Percentiles rank a stretch among this genome's conserved stretches.
Conservation (phyloP, 2,113 vertebrate genomes). For the Trematocara marginatum region DNA sequence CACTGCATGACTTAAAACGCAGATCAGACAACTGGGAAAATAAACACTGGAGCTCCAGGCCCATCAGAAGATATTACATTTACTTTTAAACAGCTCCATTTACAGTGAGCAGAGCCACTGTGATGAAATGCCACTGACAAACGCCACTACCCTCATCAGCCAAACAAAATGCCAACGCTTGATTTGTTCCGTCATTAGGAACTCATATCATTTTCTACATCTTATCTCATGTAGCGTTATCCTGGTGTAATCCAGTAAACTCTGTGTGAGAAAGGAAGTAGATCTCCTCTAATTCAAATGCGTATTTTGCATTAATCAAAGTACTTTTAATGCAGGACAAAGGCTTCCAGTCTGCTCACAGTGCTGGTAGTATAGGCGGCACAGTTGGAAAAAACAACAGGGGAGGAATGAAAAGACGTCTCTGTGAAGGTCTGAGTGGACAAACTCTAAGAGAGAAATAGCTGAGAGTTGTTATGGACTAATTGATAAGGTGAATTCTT, state of each 20-base stretch:
- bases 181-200: not conserved
- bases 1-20: constrained; percentile 34
- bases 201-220: not conserved
- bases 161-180: not conserved
- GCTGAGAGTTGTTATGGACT: not conserved
- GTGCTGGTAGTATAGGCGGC: constrained; percentile 35
- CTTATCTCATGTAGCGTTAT: not conserved
- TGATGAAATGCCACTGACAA: not conserved
- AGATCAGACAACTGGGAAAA: constrained; percentile 17
- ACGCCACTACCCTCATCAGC: not conserved
- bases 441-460: constrained; percentile 33
- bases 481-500: constrained; percentile 15
- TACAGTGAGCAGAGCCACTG: not conserved
- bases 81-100: not conserved
- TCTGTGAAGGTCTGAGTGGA: constrained; percentile 51
- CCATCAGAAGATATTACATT: constrained; percentile 2
- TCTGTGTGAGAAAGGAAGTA: not conserved
- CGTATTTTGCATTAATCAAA: not conserved
- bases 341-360: not conserved
- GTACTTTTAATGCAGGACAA: not conserved
- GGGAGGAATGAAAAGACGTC: constrained; percentile 63
- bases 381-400: constrained; percentile 70
- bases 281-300: not conserved
- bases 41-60: not conserved
- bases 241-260: not conserved